Evolutionary conservation across 2,888 invertebrate genomes (phyloP).

Genomic region (Euzetes globulus): DNA sequence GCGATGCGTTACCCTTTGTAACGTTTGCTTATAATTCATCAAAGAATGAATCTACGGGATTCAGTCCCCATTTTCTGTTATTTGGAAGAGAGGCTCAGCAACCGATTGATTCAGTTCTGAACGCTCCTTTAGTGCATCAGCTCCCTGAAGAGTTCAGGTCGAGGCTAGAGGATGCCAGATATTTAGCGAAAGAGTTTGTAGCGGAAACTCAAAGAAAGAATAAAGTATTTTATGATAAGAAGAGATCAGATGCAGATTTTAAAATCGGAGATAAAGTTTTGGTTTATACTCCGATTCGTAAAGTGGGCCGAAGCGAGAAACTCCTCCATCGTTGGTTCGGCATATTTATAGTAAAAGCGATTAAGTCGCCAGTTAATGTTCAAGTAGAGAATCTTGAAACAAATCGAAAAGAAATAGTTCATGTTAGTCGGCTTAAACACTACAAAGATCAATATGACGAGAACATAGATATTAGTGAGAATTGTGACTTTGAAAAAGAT

Average conservation of each 20-base stretch:
- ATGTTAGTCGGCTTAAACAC: not conserved
- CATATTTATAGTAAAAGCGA: not conserved
- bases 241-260: not conserved
- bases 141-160: not conserved
- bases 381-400: not conserved
- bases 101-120: not conserved
- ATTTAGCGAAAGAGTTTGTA: not conserved
- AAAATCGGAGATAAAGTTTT: constrained; percentile 19
- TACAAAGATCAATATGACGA: not conserved
- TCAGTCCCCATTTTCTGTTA: not conserved
- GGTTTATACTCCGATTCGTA: constrained; percentile 18
- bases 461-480: too few species aligned
- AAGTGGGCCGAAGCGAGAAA: not conserved
- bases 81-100: not conserved
- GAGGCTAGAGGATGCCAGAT: not conserved
- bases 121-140: not conserved
- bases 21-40: not conserved
- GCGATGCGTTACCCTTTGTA: not conserved
- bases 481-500: too few species aligned
- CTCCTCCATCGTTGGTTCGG: not conserved
- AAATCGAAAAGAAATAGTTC: not conserved
- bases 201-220: not conserved
- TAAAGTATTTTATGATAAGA: not conserved
- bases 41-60: not conserved
- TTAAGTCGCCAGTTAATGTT: not conserved